Conservation (phyloP, 2,113 vertebrate species). For the Perccottus glenii region DNA sequence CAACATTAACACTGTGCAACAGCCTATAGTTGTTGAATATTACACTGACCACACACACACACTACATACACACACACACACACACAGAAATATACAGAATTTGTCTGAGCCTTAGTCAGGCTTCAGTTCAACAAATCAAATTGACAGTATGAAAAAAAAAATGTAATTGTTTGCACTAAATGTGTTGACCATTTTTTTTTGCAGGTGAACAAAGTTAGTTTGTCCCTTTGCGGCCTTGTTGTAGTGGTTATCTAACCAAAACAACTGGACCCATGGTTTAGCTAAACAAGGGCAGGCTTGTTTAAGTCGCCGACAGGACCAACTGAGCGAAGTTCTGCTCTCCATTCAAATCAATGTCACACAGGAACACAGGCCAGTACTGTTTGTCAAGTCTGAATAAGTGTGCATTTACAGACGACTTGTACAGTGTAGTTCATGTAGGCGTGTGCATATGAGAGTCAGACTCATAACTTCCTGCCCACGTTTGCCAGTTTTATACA, state of each 20-base stretch:
- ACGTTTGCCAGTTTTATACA: constrained; percentile 47
- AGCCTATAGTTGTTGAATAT: too few relatives aligned
- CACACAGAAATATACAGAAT: too few relatives aligned
- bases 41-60: too few relatives aligned
- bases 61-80: too few relatives aligned
- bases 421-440: constrained; percentile 8
- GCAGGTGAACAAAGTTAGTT: constrained; percentile 56
- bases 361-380: constrained; percentile 44
- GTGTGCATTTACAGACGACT: constrained; percentile 1
- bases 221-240: constrained; percentile 31
- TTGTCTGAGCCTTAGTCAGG: background rate
- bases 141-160: background rate
- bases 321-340: constrained; percentile 37
- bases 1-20: too few relatives aligned
- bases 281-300: constrained; percentile 62
- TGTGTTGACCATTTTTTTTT: constrained; percentile 34
- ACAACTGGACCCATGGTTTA: constrained; percentile 53
- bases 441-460: constrained; percentile 9
- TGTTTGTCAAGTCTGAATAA: constrained; percentile 37
- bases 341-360: constrained; percentile 54
- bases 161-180: background rate
- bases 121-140: background rate
- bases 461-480: constrained; percentile 21
- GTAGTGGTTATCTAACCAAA: constrained; percentile 59
- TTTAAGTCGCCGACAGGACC: constrained; percentile 36